Evolutionary conservation across 2,113 vertebrate species (phyloP).

Genomic region (Cricetomys ansorgei): DNA sequence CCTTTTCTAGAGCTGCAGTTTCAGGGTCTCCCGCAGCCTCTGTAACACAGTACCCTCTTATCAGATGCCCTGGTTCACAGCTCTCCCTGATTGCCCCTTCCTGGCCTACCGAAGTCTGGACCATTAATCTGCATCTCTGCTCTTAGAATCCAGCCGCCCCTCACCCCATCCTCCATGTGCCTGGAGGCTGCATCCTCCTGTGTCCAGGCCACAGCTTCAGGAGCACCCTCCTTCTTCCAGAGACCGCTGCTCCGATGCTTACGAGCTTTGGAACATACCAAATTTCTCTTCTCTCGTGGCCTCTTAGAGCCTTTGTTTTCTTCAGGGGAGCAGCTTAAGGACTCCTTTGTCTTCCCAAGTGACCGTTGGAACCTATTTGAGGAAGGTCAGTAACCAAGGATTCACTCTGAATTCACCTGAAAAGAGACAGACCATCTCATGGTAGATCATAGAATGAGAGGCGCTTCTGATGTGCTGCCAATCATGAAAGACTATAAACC

Average conservation of each 20-base stretch:
- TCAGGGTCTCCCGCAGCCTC: no score
- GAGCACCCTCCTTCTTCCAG: background rate
- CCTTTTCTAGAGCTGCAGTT: background rate
- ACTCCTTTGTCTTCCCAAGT: background rate
- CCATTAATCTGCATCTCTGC: background rate
- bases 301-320: background rate
- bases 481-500: background rate
- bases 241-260: background rate
- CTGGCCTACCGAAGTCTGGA: background rate
- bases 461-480: background rate
- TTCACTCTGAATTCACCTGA: background rate
- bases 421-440: background rate
- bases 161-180: accelerated
- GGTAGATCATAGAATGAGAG: background rate
- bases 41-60: accelerated
- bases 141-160: background rate
- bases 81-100: background rate
- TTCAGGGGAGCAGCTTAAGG: background rate
- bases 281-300: background rate
- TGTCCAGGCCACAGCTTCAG: background rate
- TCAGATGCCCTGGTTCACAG: background rate
- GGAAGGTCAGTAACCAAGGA: background rate
- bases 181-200: background rate
- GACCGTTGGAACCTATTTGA: background rate
- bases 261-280: background rate